Evolutionary conservation across 2,888 invertebrate species (phyloP).

Genomic region (Macrophya alboannulata): DNA sequence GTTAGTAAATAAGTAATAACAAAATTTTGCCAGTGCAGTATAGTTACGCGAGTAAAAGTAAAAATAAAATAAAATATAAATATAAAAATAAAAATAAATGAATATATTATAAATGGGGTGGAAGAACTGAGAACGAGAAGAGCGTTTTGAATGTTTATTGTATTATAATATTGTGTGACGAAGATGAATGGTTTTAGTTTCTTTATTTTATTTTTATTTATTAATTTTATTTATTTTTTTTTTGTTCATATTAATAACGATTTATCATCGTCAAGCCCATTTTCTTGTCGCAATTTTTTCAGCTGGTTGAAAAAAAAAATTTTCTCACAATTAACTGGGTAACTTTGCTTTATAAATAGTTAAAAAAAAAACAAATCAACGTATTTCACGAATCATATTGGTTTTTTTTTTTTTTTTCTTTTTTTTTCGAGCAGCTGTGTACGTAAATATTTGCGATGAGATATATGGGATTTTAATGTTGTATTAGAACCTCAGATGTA

Average conservation of each 20-base stretch:
- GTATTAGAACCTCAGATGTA: constrained; percentile 20
- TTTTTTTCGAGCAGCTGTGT: not conserved
- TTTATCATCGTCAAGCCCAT: not conserved
- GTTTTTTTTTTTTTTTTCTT: too few species aligned
- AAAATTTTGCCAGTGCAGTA: constrained; percentile 19
- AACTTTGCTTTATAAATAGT: too few species aligned
- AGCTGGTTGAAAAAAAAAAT: too few species aligned
- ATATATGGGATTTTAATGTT: not conserved
- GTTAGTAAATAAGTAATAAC: not conserved
- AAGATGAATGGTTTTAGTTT: not conserved
- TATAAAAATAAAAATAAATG: not conserved
- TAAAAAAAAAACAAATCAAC: too few species aligned
- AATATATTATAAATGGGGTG: not conserved
- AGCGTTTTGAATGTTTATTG: not conserved
- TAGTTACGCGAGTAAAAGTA: not conserved
- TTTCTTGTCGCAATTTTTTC: not conserved
- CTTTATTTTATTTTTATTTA: not conserved
- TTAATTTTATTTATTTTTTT: not conserved
- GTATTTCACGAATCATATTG: too few species aligned
- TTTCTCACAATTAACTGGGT: too few species aligned
- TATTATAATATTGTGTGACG: not conserved
- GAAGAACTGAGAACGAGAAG: not conserved
- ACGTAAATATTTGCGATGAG: not conserved
- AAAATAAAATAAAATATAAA: not conserved
- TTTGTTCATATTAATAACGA: not conserved